phyloP scores from a whole-genome alignment of 2,113 vertebrate genomes.

The Leucosticte australis region DNA sequence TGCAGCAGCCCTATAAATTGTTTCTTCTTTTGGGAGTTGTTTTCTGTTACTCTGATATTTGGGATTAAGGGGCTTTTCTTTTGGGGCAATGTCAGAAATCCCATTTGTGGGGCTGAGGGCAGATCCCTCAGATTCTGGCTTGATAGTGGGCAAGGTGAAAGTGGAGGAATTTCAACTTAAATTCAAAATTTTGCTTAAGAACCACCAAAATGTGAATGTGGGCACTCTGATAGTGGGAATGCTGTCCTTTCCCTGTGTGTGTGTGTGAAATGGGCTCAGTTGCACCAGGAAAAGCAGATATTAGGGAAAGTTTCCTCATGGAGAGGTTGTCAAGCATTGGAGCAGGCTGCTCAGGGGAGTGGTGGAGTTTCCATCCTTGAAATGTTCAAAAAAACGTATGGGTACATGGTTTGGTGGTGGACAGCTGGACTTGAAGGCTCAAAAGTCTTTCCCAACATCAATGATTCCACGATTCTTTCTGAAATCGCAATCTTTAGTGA shows the following conservation, averaged over 20 bases:
- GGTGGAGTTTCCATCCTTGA: background rate
- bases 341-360: background rate
- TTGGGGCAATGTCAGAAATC: background rate
- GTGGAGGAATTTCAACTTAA: background rate
- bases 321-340: background rate
- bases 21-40: background rate
- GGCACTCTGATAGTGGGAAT: fast-evolving
- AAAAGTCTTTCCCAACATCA: fast-evolving
- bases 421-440: too few relatives aligned
- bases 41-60: background rate
- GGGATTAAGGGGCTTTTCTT: background rate
- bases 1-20: background rate
- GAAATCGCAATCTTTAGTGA: background rate
- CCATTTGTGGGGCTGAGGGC: background rate
- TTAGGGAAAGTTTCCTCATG: fast-evolving
- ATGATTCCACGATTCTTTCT: fast-evolving
- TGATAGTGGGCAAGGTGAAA: background rate
- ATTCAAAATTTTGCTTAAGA: background rate
- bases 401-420: fast-evolving
- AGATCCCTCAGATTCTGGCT: background rate
- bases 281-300: too few relatives aligned
- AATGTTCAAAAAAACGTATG: fast-evolving
- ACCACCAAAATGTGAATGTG: fast-evolving
- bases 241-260: fast-evolving
- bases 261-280: background rate